Evolutionary conservation across 2,888 invertebrate species (phyloP).

Genomic region (Epinotia ramella): DNA sequence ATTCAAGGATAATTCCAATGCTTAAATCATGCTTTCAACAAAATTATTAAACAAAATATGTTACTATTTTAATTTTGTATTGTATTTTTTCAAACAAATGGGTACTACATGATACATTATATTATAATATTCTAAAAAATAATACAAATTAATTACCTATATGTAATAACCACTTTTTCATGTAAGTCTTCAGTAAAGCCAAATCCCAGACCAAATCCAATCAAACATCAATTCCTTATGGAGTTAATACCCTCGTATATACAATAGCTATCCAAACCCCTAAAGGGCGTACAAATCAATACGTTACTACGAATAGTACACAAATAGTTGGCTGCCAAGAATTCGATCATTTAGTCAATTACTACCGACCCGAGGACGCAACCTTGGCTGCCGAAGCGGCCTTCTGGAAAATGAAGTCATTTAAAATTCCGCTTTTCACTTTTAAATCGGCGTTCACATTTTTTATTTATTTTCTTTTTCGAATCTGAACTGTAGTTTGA

Average conservation of each 20-base stretch:
- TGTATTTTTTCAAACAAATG: no score
- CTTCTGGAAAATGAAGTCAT: constrained; percentile 17
- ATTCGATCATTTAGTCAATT: constrained; percentile 43
- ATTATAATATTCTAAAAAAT: no score
- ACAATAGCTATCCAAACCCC: constrained; percentile 6
- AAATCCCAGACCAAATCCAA: background rate
- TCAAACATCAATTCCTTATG: background rate
- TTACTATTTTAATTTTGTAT: no score
- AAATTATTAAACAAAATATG: background rate
- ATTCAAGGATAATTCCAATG: background rate
- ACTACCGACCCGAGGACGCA: constrained; percentile 23
- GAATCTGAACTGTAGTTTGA: background rate
- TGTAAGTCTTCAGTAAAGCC: background rate
- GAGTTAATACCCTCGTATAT: constrained; percentile 18
- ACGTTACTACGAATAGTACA: constrained; percentile 38
- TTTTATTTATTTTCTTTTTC: background rate
- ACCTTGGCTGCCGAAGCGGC: constrained; percentile 24
- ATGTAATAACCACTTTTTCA: background rate
- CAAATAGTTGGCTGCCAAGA: constrained; percentile 42
- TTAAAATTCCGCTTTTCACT: background rate
- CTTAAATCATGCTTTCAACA: background rate
- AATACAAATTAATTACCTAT: no score
- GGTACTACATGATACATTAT: no score
- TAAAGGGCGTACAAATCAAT: constrained; percentile 37
- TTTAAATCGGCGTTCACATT: background rate